Base-by-base conservation (phyloP, 1,140 invertebrate genomes). In the Maniola jurtina region DNA sequence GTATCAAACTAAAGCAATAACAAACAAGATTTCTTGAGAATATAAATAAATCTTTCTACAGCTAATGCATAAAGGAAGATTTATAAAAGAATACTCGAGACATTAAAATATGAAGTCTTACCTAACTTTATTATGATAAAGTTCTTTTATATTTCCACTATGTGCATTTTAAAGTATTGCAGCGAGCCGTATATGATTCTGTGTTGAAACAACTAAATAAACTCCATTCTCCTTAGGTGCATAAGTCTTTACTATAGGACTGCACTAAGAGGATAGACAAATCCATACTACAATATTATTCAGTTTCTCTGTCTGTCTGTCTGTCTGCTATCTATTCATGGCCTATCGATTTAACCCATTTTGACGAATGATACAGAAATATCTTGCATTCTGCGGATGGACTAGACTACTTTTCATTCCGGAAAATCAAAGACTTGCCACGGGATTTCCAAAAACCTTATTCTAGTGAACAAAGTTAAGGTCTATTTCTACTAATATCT, bases 51-150 rank as follows among this genome's bases (percentile, higher is more conserved):
- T 57, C 62, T 57, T 5, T 45, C 38, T 57, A 16, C 47, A 40
- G 33, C 56, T 65, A 59, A 65, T 65, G 50, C 59, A 65, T 65
- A 59, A 50, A 42, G 57, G 56, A 59, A 45, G 63, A 65, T 59
- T 16, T 52, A 52, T 52, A 25, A 52, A 45, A 11, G 48, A 25
- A 65, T 65, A 60, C 38, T 61, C 47, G 34, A 59, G 64, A 59
- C 56, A 59, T 59, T 65, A 65, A 65, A 59, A 65, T 65, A 65
- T 65, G 64, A 57, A 65, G 48, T 52, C 47, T 65, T 38, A n/a
- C 57, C 55, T 15, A 65, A 65, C 56, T 65, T 65, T 65, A 60
- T 52, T 54, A 38, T 54, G 15, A 9, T 59, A 38, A 65, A 52
- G 64, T 38, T 56, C 33, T 58, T 45, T 25, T 52, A 52, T 52